Evolutionary conservation across 2,797 vertebrate genomes (phyloP).

Genomic region (Heliangelus exortis): DNA sequence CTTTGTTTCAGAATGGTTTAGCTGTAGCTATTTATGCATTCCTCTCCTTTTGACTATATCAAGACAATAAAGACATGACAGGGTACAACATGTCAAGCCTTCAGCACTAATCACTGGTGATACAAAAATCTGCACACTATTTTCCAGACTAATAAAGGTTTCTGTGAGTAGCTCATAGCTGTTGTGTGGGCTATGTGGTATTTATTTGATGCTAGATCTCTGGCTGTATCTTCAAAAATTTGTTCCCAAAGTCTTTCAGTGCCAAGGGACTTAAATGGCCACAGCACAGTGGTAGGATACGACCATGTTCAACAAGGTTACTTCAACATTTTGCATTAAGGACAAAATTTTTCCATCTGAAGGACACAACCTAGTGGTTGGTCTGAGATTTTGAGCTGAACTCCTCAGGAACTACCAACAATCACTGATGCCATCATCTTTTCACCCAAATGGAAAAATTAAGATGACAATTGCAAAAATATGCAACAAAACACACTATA

Average conservation of each 20-base stretch:
- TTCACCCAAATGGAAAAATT: not conserved
- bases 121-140: not conserved
- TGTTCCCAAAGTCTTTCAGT: not conserved
- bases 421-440: not conserved
- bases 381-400: not conserved
- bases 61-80: not conserved
- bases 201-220: not conserved
- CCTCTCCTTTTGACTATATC: not conserved
- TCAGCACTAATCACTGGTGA: not conserved
- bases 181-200: not conserved
- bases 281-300: not conserved
- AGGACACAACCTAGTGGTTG: not conserved
- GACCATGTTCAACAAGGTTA: not conserved
- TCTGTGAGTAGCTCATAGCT: not conserved
- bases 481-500: rapidly evolving
- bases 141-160: not conserved
- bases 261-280: not conserved
- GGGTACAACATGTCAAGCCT: not conserved
- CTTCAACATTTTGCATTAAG: not conserved
- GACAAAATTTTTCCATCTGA: not conserved
- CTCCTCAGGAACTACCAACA: not conserved
- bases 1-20: not conserved
- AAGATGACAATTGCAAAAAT: not conserved
- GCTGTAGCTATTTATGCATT: not conserved
- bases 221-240: not conserved